Base-by-base conservation (phyloP, 2,797 vertebrate genomes). In the Xiphorhynchus erythropygius region DNA sequence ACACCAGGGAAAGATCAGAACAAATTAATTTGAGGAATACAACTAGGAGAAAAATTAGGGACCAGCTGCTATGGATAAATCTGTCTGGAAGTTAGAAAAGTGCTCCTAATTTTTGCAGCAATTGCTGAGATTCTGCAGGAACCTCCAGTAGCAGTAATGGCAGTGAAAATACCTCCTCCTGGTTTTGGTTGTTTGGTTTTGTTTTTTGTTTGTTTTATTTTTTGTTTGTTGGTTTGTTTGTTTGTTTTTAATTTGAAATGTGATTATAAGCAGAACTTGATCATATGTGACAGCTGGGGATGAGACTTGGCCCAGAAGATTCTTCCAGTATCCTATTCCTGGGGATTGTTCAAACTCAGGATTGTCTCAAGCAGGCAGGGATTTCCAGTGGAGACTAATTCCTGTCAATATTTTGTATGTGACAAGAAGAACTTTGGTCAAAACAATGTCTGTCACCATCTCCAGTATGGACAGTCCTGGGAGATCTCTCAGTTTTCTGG, bases 91-190 rank as follows among this genome's bases (percentile, higher is more conserved):
- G 21, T 65, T 75, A 74, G n/a, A 92, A 76, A 24, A 52, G 14
- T 35, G 6, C 4, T 56, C 46, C 49, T 50, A 64, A 60, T 25
- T 60, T 13, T 32, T 60, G 23, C n/a, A 23, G 5, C 37, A 78
- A 23, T 23, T 33, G 18, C 21, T 39, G 35, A 71, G 24, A 74
- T 28, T 64, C 56, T 91, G 24, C 22, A 77, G 50, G 24, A 62
- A 13, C 6, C 10, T 37, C 12, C 6, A 17, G 13, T 30, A 76
- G 19, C 0, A 0, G 7, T 23, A 84, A 69, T 24, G 32, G 73
- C 13, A 15, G 65, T 5, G 65, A 75, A 89, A 88, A 39, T 33
- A 15, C 7, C 6, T 62, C 21, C 17, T 73, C 11, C 6, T 44
- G 5, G 5, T 64, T 19, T 27, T 42, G 5, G 22, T 56, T 30